A percentile compares a stretch with the other conserved stretches of the same genome.
Conservation (phyloP, 2,113 vertebrate species). For the Cavia porcellus region DNA sequence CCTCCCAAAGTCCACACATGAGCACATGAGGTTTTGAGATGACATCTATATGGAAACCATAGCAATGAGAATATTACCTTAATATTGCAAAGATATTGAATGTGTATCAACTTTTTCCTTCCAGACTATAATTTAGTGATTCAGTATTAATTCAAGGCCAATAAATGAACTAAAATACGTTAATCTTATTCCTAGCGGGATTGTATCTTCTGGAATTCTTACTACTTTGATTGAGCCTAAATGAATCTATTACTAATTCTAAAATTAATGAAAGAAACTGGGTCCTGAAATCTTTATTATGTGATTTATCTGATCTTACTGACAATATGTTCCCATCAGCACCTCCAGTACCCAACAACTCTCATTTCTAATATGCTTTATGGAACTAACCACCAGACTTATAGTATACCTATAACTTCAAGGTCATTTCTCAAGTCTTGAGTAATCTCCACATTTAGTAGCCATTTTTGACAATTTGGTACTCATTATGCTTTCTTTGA, state of each 20-base stretch:
- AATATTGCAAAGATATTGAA: neutral
- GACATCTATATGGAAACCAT: neutral
- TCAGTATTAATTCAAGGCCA: conserved; percentile 38
- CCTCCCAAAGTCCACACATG: neutral
- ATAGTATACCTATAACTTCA: conserved; percentile 58
- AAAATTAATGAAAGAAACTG: conserved; percentile 70
- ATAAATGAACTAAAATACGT: conserved; percentile 22
- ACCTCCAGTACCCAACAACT: neutral
- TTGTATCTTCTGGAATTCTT: conserved; percentile 56
- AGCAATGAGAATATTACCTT: neutral
- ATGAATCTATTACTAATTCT: conserved; percentile 52
- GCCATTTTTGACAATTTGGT: neutral
- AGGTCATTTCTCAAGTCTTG: conserved; percentile 61
- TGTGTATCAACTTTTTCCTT: neutral
- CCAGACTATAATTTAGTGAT: neutral
- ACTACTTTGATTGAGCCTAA: conserved; percentile 39
- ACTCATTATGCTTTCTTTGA: conserved; percentile 63
- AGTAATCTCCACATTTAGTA: conserved; percentile 28
- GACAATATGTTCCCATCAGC: neutral
- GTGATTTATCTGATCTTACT: neutral
- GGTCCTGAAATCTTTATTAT: conserved; percentile 30
- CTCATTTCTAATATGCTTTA: conserved; percentile 49
- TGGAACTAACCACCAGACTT: conserved; percentile 51
- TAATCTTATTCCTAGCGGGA: neutral
- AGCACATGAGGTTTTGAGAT: neutral